phyloP scores from a whole-genome alignment of 2,797 vertebrate species.

The Microhierax caerulescens region DNA sequence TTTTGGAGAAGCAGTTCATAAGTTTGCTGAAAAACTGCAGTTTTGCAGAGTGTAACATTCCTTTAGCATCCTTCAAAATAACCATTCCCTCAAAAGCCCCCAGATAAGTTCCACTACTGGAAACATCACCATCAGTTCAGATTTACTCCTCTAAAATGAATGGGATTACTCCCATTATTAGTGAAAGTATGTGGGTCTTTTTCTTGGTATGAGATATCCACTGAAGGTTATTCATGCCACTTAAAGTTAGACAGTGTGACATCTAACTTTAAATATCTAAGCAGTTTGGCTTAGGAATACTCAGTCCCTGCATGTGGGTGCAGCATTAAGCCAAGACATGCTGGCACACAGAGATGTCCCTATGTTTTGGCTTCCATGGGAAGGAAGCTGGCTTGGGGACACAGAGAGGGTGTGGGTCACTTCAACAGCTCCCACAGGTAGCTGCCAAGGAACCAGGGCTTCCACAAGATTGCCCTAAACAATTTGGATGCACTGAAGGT shows the following conservation, averaged over 20 bases:
- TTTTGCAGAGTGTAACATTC: background rate
- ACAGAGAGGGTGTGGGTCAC: background rate
- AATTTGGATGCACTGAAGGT: background rate
- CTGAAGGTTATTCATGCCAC: background rate
- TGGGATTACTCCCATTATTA: background rate
- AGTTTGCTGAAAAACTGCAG: slow-evolving; percentile 12
- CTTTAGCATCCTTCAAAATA: slow-evolving; percentile 18
- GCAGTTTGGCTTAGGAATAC: background rate
- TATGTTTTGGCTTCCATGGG: background rate
- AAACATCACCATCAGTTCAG: background rate
- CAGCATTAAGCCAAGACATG: background rate
- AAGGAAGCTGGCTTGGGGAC: background rate
- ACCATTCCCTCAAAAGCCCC: background rate
- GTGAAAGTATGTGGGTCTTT: background rate
- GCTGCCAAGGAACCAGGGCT: background rate
- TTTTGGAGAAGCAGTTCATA: background rate
- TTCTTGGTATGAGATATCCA: background rate
- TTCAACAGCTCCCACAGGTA: background rate
- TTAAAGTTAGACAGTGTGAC: background rate
- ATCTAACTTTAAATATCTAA: background rate
- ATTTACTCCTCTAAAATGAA: background rate
- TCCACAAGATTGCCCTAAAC: background rate
- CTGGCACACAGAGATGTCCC: rapidly evolving
- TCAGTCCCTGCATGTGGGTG: background rate
- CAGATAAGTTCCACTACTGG: background rate